These are phyloP conservation scores for Oegoconia quadripuncta DNA, from an alignment of 2,888 invertebrate species.

Conservation along the genomic window DNA sequence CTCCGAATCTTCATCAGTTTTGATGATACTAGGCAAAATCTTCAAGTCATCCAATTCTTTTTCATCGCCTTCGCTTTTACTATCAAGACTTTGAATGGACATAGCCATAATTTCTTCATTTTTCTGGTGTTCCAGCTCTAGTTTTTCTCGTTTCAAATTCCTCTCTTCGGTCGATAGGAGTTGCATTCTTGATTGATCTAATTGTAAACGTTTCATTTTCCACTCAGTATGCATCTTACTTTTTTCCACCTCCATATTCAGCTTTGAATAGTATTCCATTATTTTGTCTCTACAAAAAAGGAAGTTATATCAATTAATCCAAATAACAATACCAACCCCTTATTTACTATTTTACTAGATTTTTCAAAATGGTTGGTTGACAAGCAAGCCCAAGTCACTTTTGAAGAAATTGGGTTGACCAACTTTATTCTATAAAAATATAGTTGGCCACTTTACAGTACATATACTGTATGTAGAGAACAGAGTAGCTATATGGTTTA, in stretches of 20 bases:
- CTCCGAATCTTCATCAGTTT: slow-evolving; percentile 22
- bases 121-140: slow-evolving; percentile 62
- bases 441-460: too few species aligned
- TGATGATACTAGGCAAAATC: slow-evolving; percentile 16
- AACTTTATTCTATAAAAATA: too few species aligned
- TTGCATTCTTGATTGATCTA: slow-evolving; percentile 66
- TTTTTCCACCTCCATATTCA: slow-evolving; percentile 79
- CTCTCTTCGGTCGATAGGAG: slow-evolving; percentile 71
- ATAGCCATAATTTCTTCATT: slow-evolving; percentile 60
- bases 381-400: too few species aligned
- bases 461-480: too few species aligned
- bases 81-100: slow-evolving; percentile 51
- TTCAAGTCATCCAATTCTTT: not conserved
- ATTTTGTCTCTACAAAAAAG: slow-evolving; percentile 75
- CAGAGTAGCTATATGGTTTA: too few species aligned
- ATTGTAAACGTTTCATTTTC: slow-evolving; percentile 72
- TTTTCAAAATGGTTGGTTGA: too few species aligned
- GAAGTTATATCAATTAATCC: not conserved
- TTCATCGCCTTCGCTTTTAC: slow-evolving; percentile 32
- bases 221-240: slow-evolving; percentile 77
- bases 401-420: too few species aligned
- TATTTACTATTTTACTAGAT: too few species aligned
- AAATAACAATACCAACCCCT: too few species aligned
- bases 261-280: slow-evolving; percentile 81
- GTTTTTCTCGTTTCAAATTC: slow-evolving; percentile 76